Base-by-base conservation (phyloP, 2,797 vertebrate genomes). In the Muscicapa comitata region DNA sequence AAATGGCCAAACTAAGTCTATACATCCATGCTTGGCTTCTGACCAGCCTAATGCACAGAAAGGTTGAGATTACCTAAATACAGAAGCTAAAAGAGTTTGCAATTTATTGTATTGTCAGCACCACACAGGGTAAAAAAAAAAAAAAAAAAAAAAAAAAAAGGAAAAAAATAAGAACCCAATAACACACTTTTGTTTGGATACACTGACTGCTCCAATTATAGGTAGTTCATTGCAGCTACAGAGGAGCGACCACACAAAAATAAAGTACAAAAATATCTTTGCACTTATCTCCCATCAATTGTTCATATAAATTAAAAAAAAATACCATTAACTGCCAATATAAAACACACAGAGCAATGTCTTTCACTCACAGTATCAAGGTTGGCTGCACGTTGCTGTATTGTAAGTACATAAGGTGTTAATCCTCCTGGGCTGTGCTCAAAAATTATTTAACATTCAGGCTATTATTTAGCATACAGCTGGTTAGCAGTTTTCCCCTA, bases 401-500 rank as follows among this genome's bases (percentile, higher is more conserved):
- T 68, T 15, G 8, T 96, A 95, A 97, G 97, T 96, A 97, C 79
- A 95, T 87, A 99, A 99, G 98, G 98, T 99, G 99, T 99, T 99
- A 98, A 99, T 98, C 97, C 98, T 97, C 97, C 97, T 96, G 98
- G 97, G 98, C 96, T 97, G 97, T 71, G 97, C 98, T 98, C 97
- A 97, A 98, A 98, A 98, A 98, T 98, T 98, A 98, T 98, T 99
- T 98, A 99, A 98, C 98, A 98, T 98, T 98, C 97, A 98, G 97
- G 97, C 98, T 98, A 98, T 99, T 99, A 99, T 98, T 99, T 99
- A 99, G 98, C 98, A 98, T 99, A 99, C 99, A 99, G 99, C 99
- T 99, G 99, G 98, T 98, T 98, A 98, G 98, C 98, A 98, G 98
- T 98, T 98, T 98, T 97, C 97, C 98, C 98, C 98, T 98, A 98